These are phyloP conservation scores for Simalia tracyae DNA, from an alignment of 2,797 vertebrate genomes.

Conservation along the genomic window DNA sequence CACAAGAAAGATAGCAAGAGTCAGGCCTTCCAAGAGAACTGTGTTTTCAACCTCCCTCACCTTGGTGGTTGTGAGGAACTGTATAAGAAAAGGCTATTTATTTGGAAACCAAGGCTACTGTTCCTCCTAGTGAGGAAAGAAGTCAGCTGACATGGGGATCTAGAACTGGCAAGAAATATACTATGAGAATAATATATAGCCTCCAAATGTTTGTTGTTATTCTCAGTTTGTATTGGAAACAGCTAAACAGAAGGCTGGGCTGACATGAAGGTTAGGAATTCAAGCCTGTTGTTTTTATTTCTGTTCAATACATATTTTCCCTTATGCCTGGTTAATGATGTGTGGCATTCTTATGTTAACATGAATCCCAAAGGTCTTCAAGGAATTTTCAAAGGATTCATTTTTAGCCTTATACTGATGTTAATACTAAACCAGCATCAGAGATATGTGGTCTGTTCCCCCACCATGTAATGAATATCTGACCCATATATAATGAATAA, in stretches of 20 bases:
- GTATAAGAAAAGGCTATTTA: not conserved
- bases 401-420: not conserved
- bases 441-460: not conserved
- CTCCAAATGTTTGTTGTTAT: not conserved
- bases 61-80: not conserved
- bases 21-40: not conserved
- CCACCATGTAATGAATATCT: not conserved
- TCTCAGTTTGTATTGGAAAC: conserved; percentile 40
- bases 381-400: not conserved
- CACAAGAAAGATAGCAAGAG: not conserved
- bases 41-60: not conserved
- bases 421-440: not conserved
- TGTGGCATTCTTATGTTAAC: not conserved
- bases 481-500: not conserved
- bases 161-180: conserved; percentile 32
- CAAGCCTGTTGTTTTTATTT: conserved; percentile 33
- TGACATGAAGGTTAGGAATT: conserved; percentile 19
- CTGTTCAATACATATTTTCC: not conserved
- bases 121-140: not conserved
- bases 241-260: conserved; percentile 31
- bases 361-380: not conserved
- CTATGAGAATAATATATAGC: not conserved
- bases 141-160: conserved; percentile 18
- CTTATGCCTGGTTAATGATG: not conserved
- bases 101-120: not conserved